Base-by-base conservation (phyloP, 2,888 invertebrate genomes). In the Apamea epomidion region DNA sequence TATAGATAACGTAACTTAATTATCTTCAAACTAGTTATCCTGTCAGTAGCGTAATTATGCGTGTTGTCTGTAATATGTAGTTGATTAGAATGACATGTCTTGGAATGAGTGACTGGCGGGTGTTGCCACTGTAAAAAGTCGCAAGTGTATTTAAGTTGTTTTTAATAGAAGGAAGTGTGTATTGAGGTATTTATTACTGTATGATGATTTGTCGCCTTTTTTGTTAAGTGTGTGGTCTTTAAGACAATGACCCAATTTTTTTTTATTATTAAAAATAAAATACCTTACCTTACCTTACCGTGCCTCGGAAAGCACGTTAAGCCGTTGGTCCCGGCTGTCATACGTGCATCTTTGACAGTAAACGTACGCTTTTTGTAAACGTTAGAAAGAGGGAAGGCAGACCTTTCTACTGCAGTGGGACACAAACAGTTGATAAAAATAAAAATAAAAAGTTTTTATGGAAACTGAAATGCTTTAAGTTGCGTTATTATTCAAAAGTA, bases 41-140 rank as follows among this genome's bases (percentile, higher is more conserved):
- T 78, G 87, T 77, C 88, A 72, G 76, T 54, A 29, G 69, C 60
- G 76, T 80, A 80, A 86, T 87, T 85, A 85, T 74, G 37, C 67
- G 64, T 74, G 71, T 58, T 71, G 65, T 72, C 25, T 69, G 70
- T 86, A 70, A 86, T 78, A 51, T 70, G 88, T 75, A 51, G 54
- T 74, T 82, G 78, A 82, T 87, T 84, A 70, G 79, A 80, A 74
- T 80, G 80, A 88, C 87, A 86, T 32, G 71, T 87, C 74, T 60
- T 18, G 71, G 25, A 78, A 64, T 32, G 48, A 62, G 74, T 54
- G 68, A 65, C 25, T 72, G 87, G 12, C 70, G 45, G 80, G 32
- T 67, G 71, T 54, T 70, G 74, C 75, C 48, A 75, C 78, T 68
- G 69, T 71, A 83, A 79, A 88, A 87, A 77, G n/a, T 48, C 0